These are phyloP conservation scores for Bombus haemorrhoidalis DNA, from an alignment of 1,140 invertebrate genomes.

Conservation along the genomic window DNA sequence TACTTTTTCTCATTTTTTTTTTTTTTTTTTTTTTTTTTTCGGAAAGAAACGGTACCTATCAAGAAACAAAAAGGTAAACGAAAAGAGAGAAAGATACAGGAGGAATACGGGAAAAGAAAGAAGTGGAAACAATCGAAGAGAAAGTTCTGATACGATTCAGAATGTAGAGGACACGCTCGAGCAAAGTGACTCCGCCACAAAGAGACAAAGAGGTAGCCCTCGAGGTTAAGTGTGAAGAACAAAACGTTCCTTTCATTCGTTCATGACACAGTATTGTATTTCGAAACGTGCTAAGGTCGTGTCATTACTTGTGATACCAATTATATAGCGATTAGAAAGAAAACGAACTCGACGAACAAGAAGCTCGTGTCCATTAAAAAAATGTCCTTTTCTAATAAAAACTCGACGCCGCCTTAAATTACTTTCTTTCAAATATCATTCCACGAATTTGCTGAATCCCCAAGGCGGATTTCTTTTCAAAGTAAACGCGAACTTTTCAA, in stretches of 20 bases:
- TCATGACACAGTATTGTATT: conserved; percentile 19
- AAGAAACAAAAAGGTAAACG: not conserved
- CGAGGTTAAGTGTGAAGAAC: conserved; percentile 33
- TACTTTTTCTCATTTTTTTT: not conserved
- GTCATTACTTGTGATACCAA: not conserved
- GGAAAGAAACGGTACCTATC: not conserved
- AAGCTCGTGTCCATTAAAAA: too few species aligned
- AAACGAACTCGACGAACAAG: not conserved
- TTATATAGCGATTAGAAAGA: not conserved
- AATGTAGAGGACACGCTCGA: conserved; percentile 2
- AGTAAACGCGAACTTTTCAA: not conserved
- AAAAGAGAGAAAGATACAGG: not conserved
- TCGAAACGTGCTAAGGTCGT: conserved; percentile 37
- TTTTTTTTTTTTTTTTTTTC: not conserved
- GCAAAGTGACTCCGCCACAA: conserved; percentile 12
- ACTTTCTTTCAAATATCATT: not conserved
- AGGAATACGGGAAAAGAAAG: not conserved
- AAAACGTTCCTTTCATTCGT: conserved; percentile 36
- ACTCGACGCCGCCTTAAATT: not conserved
- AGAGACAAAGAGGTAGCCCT: conserved; percentile 30
- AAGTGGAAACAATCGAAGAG: not conserved
- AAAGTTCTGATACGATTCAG: conserved; percentile 11
- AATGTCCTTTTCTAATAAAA: not conserved
- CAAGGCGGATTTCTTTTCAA: too few species aligned
- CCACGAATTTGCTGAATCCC: not conserved